A percentile compares a stretch with the other conserved stretches of the same genome.
Conservation (phyloP, 2,888 invertebrate genomes). For the Nomada flava region DNA sequence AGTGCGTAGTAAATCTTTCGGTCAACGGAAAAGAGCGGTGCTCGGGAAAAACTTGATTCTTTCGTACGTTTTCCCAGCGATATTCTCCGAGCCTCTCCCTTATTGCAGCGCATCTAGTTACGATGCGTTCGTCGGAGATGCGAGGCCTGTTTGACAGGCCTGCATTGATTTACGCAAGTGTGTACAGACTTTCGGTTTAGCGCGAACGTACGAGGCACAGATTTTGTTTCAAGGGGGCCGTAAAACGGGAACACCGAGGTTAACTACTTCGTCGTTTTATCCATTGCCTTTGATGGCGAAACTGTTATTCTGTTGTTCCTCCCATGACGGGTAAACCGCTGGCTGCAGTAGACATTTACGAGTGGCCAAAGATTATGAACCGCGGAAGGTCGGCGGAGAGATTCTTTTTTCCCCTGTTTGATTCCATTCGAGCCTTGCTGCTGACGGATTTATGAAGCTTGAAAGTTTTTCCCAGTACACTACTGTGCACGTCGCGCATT, state of each 20-base stretch:
- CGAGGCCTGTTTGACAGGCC: not conserved
- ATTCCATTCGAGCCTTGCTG: not conserved
- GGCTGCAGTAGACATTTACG: conserved; percentile 25
- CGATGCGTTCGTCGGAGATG: conserved; percentile 20
- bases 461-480: not conserved
- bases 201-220: conserved; percentile 6
- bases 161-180: conserved; percentile 48
- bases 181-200: conserved; percentile 22
- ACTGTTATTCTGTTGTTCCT: conserved; percentile 27
- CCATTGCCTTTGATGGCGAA: conserved; percentile 14
- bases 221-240: conserved; percentile 17
- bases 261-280: conserved; percentile 3
- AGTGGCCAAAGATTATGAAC: conserved; percentile 19
- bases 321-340: not conserved
- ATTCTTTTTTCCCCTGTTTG: not conserved
- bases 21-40: conserved; percentile 11
- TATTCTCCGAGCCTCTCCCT: conserved; percentile 38
- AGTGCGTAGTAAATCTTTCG: not conserved
- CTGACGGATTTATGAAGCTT: not conserved
- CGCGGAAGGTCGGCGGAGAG: not conserved
- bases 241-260: conserved; percentile 24
- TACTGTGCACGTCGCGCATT: not conserved
- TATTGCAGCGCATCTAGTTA: conserved; percentile 30
- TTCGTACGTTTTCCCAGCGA: conserved; percentile 28
- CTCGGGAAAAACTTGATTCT: conserved; percentile 43